Evolutionary conservation across 1,140 invertebrate species (phyloP).

Genomic region (Thaumatotibia leucotreta): DNA sequence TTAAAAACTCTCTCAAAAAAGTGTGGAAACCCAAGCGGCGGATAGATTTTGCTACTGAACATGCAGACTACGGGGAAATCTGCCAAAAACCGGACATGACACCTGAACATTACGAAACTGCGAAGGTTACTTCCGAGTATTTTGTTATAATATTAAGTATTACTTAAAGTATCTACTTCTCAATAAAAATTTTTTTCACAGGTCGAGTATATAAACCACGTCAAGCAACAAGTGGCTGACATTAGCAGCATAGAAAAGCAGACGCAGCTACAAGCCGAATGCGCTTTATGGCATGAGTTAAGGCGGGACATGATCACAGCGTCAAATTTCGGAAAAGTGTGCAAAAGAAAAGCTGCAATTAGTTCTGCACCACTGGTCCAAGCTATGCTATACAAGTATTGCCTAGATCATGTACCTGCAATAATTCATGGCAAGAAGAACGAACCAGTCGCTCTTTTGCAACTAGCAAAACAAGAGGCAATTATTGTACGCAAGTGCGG

Average conservation of each 20-base stretch:
- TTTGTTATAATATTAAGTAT: not conserved
- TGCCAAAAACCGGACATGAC: not conserved
- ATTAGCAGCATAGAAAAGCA: not conserved
- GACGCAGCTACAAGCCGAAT: not conserved
- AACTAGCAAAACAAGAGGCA: slow-evolving; percentile 17
- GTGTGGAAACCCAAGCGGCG: not conserved
- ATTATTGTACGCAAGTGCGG: slow-evolving; percentile 17
- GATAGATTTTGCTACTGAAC: not conserved
- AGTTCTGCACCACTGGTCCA: slow-evolving; percentile 17
- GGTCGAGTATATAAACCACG: not conserved
- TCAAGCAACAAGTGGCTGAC: not conserved
- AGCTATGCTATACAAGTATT: slow-evolving; percentile 15
- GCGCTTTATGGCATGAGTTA: not conserved
- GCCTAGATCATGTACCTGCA: slow-evolving; percentile 13
- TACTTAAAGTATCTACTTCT: not conserved
- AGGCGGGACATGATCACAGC: not conserved
- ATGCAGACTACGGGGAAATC: not conserved
- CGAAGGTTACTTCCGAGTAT: not conserved
- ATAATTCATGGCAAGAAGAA: slow-evolving; percentile 18
- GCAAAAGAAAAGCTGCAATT: slow-evolving; percentile 5
- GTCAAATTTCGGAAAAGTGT: slow-evolving; percentile 14
- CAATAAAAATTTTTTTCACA: not conserved
- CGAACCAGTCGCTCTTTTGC: slow-evolving; percentile 11
- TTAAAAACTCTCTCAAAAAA: too few species aligned
- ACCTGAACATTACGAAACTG: not conserved